Conservation (phyloP, 1,140 invertebrate species). For the Antheraea pernyi region DNA sequence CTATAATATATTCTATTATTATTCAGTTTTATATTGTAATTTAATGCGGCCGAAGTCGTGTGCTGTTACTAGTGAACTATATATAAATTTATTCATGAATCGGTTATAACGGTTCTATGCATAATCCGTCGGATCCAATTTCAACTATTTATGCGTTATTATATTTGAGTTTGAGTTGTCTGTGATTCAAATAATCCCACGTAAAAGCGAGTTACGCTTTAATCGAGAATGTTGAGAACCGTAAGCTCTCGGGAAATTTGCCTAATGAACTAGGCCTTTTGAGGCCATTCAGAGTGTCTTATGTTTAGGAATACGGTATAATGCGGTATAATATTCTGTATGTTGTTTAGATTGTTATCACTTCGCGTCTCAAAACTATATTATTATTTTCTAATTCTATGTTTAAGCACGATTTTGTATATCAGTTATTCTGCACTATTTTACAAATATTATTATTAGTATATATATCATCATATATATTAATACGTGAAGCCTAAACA, state of each 20-base stretch:
- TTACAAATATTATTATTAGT: too few species aligned
- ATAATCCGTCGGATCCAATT: slow-evolving; percentile 6
- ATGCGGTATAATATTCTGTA: not conserved
- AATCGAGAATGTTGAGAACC: slow-evolving; percentile 21
- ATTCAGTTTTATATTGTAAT: too few species aligned
- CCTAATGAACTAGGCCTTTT: slow-evolving; percentile 28
- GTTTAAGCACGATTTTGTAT: too few species aligned
- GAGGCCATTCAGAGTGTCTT: not conserved
- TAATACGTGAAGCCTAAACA: too few species aligned
- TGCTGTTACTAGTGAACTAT: too few species aligned
- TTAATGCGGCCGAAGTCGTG: too few species aligned
- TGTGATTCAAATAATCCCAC: slow-evolving; percentile 14
- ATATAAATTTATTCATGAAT: not conserved
- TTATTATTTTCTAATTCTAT: not conserved
- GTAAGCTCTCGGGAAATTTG: slow-evolving; percentile 22
- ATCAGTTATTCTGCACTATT: too few species aligned
- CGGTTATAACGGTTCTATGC: not conserved
- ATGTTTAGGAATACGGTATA: not conserved
- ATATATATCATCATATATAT: too few species aligned
- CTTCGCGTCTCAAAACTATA: not conserved
- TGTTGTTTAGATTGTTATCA: not conserved
- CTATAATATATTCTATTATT: too few species aligned
- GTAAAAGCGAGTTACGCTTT: slow-evolving; percentile 15
- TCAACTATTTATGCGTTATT: slow-evolving; percentile 9
- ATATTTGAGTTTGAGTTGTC: slow-evolving; percentile 3